A percentile compares a stretch with the other conserved stretches of the same genome.
These are phyloP conservation scores for Hephaestus fuliginosus DNA, from an alignment of 2,797 vertebrate genomes.

Conservation along the genomic window DNA sequence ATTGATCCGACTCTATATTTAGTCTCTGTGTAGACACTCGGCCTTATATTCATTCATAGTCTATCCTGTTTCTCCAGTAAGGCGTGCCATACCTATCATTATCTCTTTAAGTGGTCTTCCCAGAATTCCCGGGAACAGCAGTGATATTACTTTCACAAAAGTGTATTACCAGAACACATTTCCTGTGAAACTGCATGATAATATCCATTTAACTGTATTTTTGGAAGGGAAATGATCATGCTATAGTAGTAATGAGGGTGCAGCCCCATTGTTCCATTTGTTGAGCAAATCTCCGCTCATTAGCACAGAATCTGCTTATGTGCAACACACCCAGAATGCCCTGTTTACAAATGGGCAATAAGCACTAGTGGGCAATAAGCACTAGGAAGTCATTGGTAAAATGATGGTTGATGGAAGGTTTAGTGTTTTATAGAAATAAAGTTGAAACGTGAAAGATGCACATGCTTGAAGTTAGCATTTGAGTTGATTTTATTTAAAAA, in stretches of 20 bases:
- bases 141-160: not conserved
- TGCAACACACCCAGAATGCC: constrained; percentile 17
- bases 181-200: not conserved
- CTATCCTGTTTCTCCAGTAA: not conserved
- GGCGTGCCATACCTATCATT: not conserved
- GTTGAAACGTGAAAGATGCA: not conserved
- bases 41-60: not conserved
- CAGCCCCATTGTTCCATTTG: constrained; percentile 15
- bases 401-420: not conserved
- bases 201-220: not conserved
- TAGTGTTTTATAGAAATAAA: not conserved
- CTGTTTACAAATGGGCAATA: not conserved
- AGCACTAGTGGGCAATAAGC: not conserved
- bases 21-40: constrained; percentile 1
- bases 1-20: constrained; percentile 4
- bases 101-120: not conserved
- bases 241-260: not conserved
- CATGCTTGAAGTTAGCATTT: not conserved
- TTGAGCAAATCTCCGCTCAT: constrained; percentile 39
- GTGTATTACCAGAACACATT: not conserved
- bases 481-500: not conserved
- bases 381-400: not conserved
- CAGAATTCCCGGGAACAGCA: constrained; percentile 4
- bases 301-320: constrained; percentile 46
- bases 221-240: constrained; percentile 6